A percentile compares a stretch with the other conserved stretches of the same genome.
Evolutionary conservation across 2,888 invertebrate genomes (phyloP).

Genomic region (Diachrysia chrysitis): DNA sequence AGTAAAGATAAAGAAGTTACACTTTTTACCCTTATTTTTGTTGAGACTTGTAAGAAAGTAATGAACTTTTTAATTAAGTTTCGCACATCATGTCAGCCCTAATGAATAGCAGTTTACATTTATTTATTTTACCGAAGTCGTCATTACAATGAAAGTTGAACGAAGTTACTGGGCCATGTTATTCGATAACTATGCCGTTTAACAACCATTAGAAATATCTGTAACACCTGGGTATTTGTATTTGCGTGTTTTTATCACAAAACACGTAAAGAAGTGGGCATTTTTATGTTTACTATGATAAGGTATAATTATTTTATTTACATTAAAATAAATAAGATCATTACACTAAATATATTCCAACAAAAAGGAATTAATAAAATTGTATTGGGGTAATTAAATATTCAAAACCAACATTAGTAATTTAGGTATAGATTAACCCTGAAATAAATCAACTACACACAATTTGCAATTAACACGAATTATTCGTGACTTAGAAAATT

Average conservation of each 20-base stretch:
- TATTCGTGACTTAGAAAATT: not conserved
- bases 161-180: constrained; percentile 64
- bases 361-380: too few relatives aligned
- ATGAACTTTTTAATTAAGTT: constrained; percentile 46
- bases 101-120: constrained; percentile 54
- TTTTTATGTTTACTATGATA: not conserved
- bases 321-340: too few relatives aligned
- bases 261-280: not conserved
- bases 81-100: constrained; percentile 58
- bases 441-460: not conserved
- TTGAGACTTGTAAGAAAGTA: constrained; percentile 30
- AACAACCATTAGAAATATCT: constrained; percentile 32
- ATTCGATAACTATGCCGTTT: constrained; percentile 64
- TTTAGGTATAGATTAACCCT: not conserved
- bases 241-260: constrained; percentile 16
- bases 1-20: constrained; percentile 45
- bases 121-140: constrained; percentile 63
- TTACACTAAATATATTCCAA: not conserved
- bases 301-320: not conserved
- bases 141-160: constrained; percentile 58
- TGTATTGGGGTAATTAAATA: too few relatives aligned
- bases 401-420: not conserved
- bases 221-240: constrained; percentile 45
- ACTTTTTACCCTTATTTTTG: constrained; percentile 25
- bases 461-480: not conserved